Conservation (phyloP, 2,888 invertebrate species). For the Hyles lineata region DNA sequence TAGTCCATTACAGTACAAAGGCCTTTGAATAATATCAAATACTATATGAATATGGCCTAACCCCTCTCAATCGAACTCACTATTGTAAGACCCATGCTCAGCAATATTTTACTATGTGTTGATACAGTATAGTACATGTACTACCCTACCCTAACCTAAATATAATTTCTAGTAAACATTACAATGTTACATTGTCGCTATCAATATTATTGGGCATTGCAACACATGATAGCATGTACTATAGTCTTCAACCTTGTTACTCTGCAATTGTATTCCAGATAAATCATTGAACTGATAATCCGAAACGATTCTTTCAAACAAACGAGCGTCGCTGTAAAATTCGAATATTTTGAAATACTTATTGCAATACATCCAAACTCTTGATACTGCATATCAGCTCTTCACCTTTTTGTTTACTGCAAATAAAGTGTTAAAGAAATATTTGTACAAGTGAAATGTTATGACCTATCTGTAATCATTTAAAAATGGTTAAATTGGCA, state of each 20-base stretch:
- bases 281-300: constrained; percentile 15
- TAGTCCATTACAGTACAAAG: too few relatives aligned
- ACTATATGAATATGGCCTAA: too few relatives aligned
- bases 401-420: constrained; percentile 36
- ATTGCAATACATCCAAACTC: neutral
- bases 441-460: neutral
- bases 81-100: too few relatives aligned
- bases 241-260: constrained; percentile 17
- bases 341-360: neutral
- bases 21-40: too few relatives aligned
- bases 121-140: neutral
- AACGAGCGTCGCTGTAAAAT: neutral
- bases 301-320: neutral
- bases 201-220: constrained; percentile 13
- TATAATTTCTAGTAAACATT: constrained; percentile 7
- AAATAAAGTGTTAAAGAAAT: constrained; percentile 20
- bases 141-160: constrained; percentile 11
- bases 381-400: constrained; percentile 17
- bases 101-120: too few relatives aligned
- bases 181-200: constrained; percentile 8
- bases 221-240: constrained; percentile 7
- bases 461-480: too few relatives aligned
- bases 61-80: too few relatives aligned
- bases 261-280: constrained; percentile 27
- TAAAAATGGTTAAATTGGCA: too few relatives aligned